A percentile compares a stretch with the other conserved stretches of the same genome.
Conservation (phyloP, 1,140 invertebrate genomes). For the Calephelis virginiensis region DNA sequence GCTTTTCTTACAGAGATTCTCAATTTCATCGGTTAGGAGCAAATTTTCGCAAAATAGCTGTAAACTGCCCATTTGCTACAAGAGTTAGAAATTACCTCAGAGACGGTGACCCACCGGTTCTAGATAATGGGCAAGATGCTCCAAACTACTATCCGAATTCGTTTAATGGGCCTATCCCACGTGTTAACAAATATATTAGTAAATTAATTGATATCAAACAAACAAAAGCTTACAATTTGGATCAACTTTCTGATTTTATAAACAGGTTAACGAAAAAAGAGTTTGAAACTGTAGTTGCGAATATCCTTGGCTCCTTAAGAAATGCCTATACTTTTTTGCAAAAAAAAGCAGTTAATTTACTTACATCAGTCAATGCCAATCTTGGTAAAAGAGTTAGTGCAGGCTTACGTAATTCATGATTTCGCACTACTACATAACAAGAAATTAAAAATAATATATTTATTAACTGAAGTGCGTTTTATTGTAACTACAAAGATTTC, state of each 20-base stretch:
- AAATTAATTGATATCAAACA: conserved; percentile 63
- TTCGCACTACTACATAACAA: too few species aligned
- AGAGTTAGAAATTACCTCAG: conserved; percentile 79
- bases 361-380: background rate
- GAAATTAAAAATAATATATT: too few species aligned
- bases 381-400: background rate
- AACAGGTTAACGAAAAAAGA: too few species aligned
- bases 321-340: conserved; percentile 69
- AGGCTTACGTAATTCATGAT: too few species aligned
- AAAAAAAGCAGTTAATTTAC: conserved; percentile 4
- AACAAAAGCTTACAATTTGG: conserved; percentile 63
- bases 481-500: too few species aligned
- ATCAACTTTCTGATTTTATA: too few species aligned
- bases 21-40: conserved; percentile 91
- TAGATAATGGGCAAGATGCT: conserved; percentile 78
- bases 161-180: conserved; percentile 81
- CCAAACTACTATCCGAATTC: too few species aligned
- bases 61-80: conserved; percentile 45
- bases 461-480: too few species aligned
- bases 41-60: conserved; percentile 84
- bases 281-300: conserved; percentile 75
- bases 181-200: conserved; percentile 34
- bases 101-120: conserved; percentile 85
- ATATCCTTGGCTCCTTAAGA: conserved; percentile 86
- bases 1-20: conserved; percentile 88